phyloP scores from a whole-genome alignment of 1,140 invertebrate genomes.

The Drosophila serrata region DNA sequence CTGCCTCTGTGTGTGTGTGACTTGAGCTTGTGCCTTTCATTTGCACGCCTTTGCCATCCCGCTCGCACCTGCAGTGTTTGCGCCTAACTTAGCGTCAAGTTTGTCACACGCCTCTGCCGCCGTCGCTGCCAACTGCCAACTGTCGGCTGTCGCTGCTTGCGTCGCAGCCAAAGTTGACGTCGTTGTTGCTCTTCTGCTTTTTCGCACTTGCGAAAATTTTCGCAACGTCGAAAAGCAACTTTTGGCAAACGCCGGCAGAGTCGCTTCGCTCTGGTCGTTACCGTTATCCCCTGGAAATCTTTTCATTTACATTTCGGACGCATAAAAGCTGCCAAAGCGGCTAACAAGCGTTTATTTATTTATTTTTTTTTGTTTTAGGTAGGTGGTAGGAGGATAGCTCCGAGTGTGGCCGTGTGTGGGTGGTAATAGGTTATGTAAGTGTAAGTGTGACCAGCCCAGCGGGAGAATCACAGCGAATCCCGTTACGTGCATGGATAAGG shows the following conservation, averaged over 20 bases:
- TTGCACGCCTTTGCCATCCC: constrained; percentile 75
- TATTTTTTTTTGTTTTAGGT: constrained; percentile 16
- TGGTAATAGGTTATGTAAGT: constrained; percentile 9
- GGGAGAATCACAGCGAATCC: not conserved
- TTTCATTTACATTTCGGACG: constrained; percentile 74
- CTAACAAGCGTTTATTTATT: constrained; percentile 71
- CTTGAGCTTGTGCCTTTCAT: constrained; percentile 81
- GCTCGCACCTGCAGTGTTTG: constrained; percentile 62
- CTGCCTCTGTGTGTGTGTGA: constrained; percentile 16
- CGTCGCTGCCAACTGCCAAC: constrained; percentile 1
- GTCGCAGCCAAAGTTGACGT: constrained; percentile 11
- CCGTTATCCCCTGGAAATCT: constrained; percentile 53
- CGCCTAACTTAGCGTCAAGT: constrained; percentile 79
- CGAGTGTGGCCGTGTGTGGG: not conserved
- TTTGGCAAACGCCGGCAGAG: constrained; percentile 18
- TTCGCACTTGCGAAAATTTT: constrained; percentile 70
- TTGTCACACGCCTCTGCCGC: constrained; percentile 67
- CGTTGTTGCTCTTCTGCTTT: constrained; percentile 66
- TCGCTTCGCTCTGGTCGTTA: constrained; percentile 6
- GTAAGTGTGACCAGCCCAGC: constrained; percentile 8
- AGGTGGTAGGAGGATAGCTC: not conserved
- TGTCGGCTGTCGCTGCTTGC: constrained; percentile 30
- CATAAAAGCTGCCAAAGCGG: constrained; percentile 78
- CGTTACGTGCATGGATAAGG: not conserved
- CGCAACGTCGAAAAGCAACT: constrained; percentile 26